These are phyloP conservation scores for Acanthosepion esculentum DNA, from an alignment of 2,888 invertebrate genomes.

Conservation along the genomic window DNA sequence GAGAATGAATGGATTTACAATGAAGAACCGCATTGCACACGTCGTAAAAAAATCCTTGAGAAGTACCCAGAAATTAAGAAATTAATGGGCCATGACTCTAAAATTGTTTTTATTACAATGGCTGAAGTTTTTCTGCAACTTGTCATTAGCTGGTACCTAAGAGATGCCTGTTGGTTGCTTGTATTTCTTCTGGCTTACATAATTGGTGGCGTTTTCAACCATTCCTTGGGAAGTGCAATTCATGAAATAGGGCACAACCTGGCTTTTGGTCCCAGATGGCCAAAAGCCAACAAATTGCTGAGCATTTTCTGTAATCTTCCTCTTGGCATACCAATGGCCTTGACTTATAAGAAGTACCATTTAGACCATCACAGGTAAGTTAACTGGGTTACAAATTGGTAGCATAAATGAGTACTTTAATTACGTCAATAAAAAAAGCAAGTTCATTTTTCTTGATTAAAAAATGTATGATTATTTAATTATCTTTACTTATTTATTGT, in stretches of 20 bases:
- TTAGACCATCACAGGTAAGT: slow-evolving; percentile 70
- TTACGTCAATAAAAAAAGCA: not conserved
- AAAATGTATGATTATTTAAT: too few species aligned
- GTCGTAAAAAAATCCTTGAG: slow-evolving; percentile 89
- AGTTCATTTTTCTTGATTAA: not conserved
- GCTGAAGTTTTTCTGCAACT: slow-evolving; percentile 67
- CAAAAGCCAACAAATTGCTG: slow-evolving; percentile 68
- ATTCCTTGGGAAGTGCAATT: slow-evolving; percentile 74
- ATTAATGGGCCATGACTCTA: slow-evolving; percentile 73
- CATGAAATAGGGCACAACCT: slow-evolving; percentile 75
- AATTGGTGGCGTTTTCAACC: slow-evolving; percentile 72
- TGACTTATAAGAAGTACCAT: slow-evolving; percentile 75
- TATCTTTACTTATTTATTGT: not conserved
- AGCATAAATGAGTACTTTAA: not conserved
- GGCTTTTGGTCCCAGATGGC: slow-evolving; percentile 72
- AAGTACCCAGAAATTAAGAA: slow-evolving; percentile 75
- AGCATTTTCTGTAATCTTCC: slow-evolving; percentile 74
- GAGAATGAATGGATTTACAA: slow-evolving; percentile 88
- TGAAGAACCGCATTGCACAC: slow-evolving; percentile 95
- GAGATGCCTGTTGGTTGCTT: slow-evolving; percentile 67
- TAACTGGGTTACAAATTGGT: not conserved
- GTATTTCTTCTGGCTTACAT: slow-evolving; percentile 67
- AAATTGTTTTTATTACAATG: slow-evolving; percentile 66
- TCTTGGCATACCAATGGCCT: slow-evolving; percentile 72
- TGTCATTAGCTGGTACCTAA: slow-evolving; percentile 63